Conservation (phyloP, 2,888 invertebrate genomes). For the Calephelis perditalis region DNA sequence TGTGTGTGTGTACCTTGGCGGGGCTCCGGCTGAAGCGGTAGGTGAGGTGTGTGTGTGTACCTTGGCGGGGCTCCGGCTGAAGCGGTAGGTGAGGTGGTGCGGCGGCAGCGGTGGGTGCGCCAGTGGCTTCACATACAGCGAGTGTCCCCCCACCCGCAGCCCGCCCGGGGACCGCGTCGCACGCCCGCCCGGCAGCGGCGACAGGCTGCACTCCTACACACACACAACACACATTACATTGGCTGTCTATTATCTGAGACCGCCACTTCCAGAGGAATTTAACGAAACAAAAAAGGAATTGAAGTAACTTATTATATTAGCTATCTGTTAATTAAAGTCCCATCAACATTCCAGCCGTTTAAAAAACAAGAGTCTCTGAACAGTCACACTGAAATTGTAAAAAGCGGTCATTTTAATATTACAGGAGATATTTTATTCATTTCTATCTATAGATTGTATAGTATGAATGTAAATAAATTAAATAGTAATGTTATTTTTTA, state of each 20-base stretch:
- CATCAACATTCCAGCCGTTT: too few relatives aligned
- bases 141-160: slow-evolving; percentile 74
- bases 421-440: too few relatives aligned
- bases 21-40: slow-evolving; percentile 81
- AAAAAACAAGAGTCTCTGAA: too few relatives aligned
- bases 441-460: too few relatives aligned
- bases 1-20: slow-evolving; percentile 36
- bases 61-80: slow-evolving; percentile 92
- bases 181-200: slow-evolving; percentile 82
- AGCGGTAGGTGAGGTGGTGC: slow-evolving; percentile 84
- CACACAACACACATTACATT: not conserved
- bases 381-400: too few relatives aligned
- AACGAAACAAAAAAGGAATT: too few relatives aligned
- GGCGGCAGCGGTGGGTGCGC: slow-evolving; percentile 66
- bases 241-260: too few relatives aligned
- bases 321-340: too few relatives aligned
- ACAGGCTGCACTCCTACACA: slow-evolving; percentile 59
- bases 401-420: too few relatives aligned
- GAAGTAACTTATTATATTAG: too few relatives aligned
- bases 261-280: too few relatives aligned
- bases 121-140: slow-evolving; percentile 70
- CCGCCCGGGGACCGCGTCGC: slow-evolving; percentile 54
- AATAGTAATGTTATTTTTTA: not conserved
- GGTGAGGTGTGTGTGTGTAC: slow-evolving; percentile 51
- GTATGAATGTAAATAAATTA: too few relatives aligned